These are phyloP conservation scores for Cantharis nigra DNA, from an alignment of 2,888 invertebrate genomes.

Conservation along the genomic window DNA sequence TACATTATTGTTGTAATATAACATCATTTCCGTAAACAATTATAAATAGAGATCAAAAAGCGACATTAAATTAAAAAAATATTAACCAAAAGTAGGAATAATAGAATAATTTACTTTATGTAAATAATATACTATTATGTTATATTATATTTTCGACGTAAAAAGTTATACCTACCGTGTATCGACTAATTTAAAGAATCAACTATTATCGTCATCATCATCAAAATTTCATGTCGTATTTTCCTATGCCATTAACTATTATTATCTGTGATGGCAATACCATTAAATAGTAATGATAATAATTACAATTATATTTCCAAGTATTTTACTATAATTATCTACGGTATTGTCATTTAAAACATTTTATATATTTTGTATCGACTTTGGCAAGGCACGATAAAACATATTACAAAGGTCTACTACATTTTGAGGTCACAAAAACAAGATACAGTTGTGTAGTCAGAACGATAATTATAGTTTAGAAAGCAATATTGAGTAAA, in stretches of 20 bases:
- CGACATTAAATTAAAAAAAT: background rate
- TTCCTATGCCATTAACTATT: background rate
- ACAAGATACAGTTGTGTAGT: constrained; percentile 7
- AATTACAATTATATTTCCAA: background rate
- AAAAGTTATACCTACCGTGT: background rate
- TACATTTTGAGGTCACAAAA: constrained; percentile 17
- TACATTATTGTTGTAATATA: background rate
- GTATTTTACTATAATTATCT: background rate
- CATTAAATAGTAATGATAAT: background rate
- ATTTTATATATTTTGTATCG: background rate
- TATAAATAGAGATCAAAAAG: background rate
- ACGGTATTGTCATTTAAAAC: background rate
- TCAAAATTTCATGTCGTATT: background rate
- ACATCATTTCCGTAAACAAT: background rate
- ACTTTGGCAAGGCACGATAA: background rate
- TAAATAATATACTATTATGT: background rate
- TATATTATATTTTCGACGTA: background rate
- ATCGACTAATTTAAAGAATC: background rate
- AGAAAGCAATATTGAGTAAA: constrained; percentile 20
- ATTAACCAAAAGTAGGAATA: background rate
- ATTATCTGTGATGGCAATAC: background rate
- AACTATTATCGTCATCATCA: background rate
- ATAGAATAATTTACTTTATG: background rate
- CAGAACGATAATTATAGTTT: constrained; percentile 25
- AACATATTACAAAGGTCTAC: background rate